Evolutionary conservation across 2,797 vertebrate genomes (phyloP), one percentile per base, ranked within the genome.

Genomic region (Acrocephalus scirpaceus): DNA sequence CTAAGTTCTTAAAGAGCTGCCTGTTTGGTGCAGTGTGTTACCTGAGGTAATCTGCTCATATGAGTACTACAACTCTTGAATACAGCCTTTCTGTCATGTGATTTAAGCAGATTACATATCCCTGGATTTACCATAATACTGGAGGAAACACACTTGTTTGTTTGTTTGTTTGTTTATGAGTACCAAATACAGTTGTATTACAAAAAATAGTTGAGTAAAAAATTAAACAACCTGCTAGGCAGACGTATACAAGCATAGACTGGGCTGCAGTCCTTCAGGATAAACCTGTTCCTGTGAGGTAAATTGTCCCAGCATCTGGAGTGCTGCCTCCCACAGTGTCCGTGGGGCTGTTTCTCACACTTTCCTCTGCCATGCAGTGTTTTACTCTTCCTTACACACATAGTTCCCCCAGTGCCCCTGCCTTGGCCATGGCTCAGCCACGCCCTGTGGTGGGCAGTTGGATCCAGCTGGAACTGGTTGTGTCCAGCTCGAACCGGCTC

Each of bases 401-500:
- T 3, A 6, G 18, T 6, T 6, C 5, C 18, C 0, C 0, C 2
- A 1, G 7, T 2, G 0, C 13, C 7, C 3, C 5, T 0, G 2
- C 7, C 20, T 0, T 0, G 0, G 10, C 53, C 6, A 3, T 0
- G 29, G 20, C 26, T n/a, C 38, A 30, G 32, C 10, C 0, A 0
- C 1, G 2, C 22, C 69, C 13, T 14, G 36, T 0, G 0, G 3
- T 1, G 51, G 3, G 27, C 2, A 0, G 11, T 0, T 19, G 62
- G 61, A 73, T 13, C 27, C 0, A 0, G 6, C n/a, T 42, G 51
- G 40, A 60, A 9, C 36, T 0, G 0, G 15, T 40, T 44, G 51
- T 26, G 18, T 3, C 36, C 0, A 0, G 18, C 34, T 5, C 1
- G 50, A 58, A 11, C 34, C 0, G 0, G 13, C 51, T 34, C 45